These are phyloP conservation scores for Enteromius anoplus DNA, from an alignment of 2,797 vertebrate genomes.

Conservation along the genomic window DNA sequence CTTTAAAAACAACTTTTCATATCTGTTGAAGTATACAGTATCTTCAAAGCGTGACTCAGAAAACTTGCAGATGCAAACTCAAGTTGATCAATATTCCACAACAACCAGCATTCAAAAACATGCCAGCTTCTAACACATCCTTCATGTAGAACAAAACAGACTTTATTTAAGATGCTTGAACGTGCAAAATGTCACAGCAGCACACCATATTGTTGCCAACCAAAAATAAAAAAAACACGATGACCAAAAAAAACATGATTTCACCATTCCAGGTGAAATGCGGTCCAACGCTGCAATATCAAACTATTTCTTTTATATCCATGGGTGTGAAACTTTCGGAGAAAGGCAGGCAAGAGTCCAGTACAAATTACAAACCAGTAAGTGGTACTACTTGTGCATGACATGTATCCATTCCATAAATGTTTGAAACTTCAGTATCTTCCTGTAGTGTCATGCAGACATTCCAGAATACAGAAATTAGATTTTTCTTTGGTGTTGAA, in stretches of 20 bases:
- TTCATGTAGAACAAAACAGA: conserved; percentile 11
- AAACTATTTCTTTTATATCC: conserved; percentile 38
- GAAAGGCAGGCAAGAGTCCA: conserved; percentile 40
- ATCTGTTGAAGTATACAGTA: conserved; percentile 12
- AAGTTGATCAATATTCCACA: conserved; percentile 23
- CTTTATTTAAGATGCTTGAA: not conserved
- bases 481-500: conserved; percentile 80
- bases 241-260: conserved; percentile 13
- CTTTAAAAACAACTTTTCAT: conserved; percentile 13
- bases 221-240: not conserved
- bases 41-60: conserved; percentile 39
- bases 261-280: conserved; percentile 51
- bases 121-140: conserved; percentile 29
- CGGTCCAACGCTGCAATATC: conserved; percentile 59
- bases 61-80: conserved; percentile 47
- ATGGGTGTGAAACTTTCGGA: not conserved
- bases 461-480: conserved; percentile 65
- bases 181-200: conserved; percentile 46
- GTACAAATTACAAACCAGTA: conserved; percentile 44
- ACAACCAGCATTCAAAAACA: conserved; percentile 44
- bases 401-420: conserved; percentile 60
- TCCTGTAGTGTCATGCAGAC: conserved; percentile 50
- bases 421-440: conserved; percentile 75
- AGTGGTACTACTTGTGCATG: conserved; percentile 39
- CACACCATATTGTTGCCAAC: conserved; percentile 27